A percentile compares a stretch with the other conserved stretches of the same genome.
phyloP scores from a whole-genome alignment of 2,797 vertebrate species.

The Mycteria americana region DNA sequence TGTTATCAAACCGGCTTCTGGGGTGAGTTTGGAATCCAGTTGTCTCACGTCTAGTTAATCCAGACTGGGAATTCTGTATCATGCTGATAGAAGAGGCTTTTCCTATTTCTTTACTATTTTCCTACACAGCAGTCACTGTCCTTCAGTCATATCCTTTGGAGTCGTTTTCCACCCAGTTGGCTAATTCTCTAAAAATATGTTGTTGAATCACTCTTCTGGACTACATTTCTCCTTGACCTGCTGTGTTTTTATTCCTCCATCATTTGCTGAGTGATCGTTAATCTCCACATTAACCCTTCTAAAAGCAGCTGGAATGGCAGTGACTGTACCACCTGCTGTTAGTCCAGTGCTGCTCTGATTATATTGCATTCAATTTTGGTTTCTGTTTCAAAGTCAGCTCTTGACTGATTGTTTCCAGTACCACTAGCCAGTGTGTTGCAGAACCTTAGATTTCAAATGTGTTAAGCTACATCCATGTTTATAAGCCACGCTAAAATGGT shows the following conservation, averaged over 20 bases:
- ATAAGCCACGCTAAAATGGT: background rate
- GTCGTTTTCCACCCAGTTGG: background rate
- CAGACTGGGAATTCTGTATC: background rate
- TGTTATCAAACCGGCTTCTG: accelerated
- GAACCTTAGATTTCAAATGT: background rate
- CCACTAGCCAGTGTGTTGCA: background rate
- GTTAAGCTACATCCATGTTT: background rate
- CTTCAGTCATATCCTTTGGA: background rate
- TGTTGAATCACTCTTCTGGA: background rate
- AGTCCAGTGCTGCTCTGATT: background rate
- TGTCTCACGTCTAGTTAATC: background rate
- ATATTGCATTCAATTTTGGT: background rate
- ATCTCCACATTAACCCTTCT: background rate
- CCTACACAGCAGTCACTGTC: background rate
- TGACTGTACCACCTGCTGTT: background rate
- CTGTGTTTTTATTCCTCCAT: conserved; percentile 1
- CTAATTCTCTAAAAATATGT: conserved; percentile 7
- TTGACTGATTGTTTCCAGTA: background rate
- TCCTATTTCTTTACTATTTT: background rate
- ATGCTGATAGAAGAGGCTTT: background rate
- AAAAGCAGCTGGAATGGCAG: background rate
- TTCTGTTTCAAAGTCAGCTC: background rate
- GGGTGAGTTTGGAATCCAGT: background rate
- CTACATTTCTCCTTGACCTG: conserved; percentile 6
- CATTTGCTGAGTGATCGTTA: background rate